Evolutionary conservation across 2,113 vertebrate species (phyloP).

Genomic region (Alaudala cheleensis): DNA sequence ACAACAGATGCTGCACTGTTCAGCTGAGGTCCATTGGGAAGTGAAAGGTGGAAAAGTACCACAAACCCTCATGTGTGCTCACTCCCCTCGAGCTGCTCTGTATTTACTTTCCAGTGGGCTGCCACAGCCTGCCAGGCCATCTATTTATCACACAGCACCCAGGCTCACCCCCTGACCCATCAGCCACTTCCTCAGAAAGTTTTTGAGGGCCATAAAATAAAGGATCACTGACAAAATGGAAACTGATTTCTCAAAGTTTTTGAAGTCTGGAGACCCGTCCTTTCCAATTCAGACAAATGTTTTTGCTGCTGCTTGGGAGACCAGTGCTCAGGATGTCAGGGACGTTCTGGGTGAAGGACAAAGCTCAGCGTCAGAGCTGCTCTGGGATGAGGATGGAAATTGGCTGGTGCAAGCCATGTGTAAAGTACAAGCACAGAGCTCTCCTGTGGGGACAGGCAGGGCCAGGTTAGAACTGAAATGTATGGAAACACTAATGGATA

Average conservation of each 20-base stretch:
- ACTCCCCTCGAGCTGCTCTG: not conserved
- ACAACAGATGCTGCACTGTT: not conserved
- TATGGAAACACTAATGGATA: not conserved
- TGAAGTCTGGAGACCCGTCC: not conserved
- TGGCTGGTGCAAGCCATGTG: not conserved
- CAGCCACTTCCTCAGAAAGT: not conserved
- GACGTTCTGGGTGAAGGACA: not conserved
- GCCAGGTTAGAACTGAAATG: not conserved
- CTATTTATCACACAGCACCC: not conserved
- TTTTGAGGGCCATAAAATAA: not conserved
- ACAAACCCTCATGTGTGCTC: not conserved
- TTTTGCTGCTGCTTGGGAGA: not conserved
- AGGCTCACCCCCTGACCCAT: not conserved
- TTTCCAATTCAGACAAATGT: not conserved
- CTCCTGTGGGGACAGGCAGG: not conserved
- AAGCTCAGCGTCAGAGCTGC: not conserved
- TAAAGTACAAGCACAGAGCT: not conserved
- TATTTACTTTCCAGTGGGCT: not conserved
- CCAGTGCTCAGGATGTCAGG: not conserved
- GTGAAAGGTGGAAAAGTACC: not conserved
- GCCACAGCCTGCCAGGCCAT: not conserved
- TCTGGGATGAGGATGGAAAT: not conserved
- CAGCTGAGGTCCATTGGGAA: not conserved
- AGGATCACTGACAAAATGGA: not conserved
- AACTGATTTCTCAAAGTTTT: not conserved